Conservation (phyloP, 1,140 invertebrate genomes). For the Heliconius hewitsoni region DNA sequence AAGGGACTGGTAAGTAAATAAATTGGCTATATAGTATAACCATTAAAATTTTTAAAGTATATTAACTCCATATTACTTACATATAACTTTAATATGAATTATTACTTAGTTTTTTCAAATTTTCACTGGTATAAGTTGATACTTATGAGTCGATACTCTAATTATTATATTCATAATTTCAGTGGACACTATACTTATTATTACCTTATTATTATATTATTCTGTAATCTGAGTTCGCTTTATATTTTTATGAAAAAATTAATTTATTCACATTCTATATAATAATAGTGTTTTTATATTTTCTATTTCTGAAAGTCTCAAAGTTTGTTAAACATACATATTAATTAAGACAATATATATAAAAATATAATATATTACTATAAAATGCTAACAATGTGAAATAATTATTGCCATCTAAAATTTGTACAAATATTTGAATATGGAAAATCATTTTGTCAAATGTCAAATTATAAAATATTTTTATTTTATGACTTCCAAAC, state of each 20-base stretch:
- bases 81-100: neutral
- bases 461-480: neutral
- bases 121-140: neutral
- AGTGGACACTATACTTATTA: neutral
- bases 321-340: no score
- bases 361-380: neutral
- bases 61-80: neutral
- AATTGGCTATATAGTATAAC: neutral
- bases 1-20: conserved; percentile 45
- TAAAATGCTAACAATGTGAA: neutral
- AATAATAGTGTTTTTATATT: no score
- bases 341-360: no score
- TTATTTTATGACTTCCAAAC: neutral
- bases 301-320: no score
- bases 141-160: neutral
- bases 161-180: neutral
- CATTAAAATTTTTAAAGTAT: neutral
- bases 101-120: neutral
- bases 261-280: neutral
- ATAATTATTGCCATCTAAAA: neutral
- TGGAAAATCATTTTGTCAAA: conserved; percentile 24
- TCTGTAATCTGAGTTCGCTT: no score
- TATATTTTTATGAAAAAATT: neutral
- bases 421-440: conserved; percentile 28
- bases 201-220: neutral